A percentile compares a stretch with the other conserved stretches of the same genome.
phyloP scores from a whole-genome alignment of 2,888 invertebrate species.

The Galerucella calmariensis region DNA sequence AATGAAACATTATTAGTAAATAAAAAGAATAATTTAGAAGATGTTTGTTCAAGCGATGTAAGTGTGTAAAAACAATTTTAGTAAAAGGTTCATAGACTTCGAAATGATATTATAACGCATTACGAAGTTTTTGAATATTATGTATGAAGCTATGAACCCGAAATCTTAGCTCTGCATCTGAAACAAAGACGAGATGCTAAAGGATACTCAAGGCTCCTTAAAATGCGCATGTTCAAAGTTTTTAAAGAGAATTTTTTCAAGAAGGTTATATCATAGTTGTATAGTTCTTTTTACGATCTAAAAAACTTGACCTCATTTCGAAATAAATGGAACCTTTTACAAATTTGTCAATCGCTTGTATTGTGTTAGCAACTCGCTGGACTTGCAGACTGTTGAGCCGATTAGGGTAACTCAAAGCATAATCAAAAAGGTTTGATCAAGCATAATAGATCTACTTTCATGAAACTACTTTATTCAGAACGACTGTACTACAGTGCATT shows the following conservation, averaged over 20 bases:
- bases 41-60: not conserved
- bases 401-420: slow-evolving; percentile 53
- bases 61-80: not conserved
- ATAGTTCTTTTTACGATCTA: too few species aligned
- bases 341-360: not conserved
- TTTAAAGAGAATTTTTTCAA: too few species aligned
- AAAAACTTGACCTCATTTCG: not conserved
- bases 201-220: too few species aligned
- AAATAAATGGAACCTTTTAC: not conserved
- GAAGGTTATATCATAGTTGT: too few species aligned
- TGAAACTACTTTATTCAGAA: slow-evolving; percentile 70
- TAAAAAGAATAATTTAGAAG: slow-evolving; percentile 1
- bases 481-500: slow-evolving; percentile 68
- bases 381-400: slow-evolving; percentile 48
- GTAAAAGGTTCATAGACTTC: not conserved
- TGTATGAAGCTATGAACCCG: too few species aligned
- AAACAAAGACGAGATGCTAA: too few species aligned
- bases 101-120: not conserved
- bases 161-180: too few species aligned
- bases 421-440: slow-evolving; percentile 61
- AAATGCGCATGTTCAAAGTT: too few species aligned
- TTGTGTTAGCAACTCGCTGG: slow-evolving; percentile 50
- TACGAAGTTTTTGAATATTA: too few species aligned
- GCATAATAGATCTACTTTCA: slow-evolving; percentile 66
- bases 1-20: not conserved